Base-by-base conservation (phyloP, 2,113 vertebrate species). In the Bostrychus sinensis region DNA sequence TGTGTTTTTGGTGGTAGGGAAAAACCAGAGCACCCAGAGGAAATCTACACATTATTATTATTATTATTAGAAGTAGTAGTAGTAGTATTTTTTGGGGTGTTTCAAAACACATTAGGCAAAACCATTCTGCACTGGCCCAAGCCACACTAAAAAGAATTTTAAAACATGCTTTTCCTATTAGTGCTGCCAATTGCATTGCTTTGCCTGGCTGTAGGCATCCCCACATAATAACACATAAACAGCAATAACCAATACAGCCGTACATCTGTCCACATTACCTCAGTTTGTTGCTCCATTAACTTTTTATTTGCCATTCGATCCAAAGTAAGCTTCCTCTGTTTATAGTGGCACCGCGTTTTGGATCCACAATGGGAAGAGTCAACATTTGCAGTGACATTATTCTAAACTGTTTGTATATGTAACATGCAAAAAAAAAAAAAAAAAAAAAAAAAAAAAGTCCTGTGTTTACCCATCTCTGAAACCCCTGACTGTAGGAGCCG, bases 391-490 rank as follows among this genome's bases (percentile, higher is more conserved):
- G 22, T 11, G 14, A 55, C 70, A 69, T 72, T 50, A 63, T 43
- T 69, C 73, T 28, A 26, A 51, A 51, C 16, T 75, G 65, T 79
- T 74, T 77, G 54, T 43, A n/a, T 42, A 56, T 72, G 70, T 68
- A 77, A 64, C 58, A 68, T 55, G 70, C 62, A 36, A 75, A 68
- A 85, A n/a, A n/a, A n/a, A n/a, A n/a, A n/a, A n/a, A n/a, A 79
- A 34, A 72, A 59, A n/a, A n/a, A n/a, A n/a, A n/a, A n/a, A n/a
- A n/a, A n/a, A 79, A 34, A 72, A 59, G 71, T 68, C 59, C 26
- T 55, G 51, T 73, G 48, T 76, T 83, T 38, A 36, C 39, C 36
- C 46, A 51, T 72, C 70, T 76, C 70, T 59, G 26, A 66, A 66
- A 73, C 7, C 22, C 59, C 50, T 37, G 50, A 70, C 42, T 69